These are phyloP conservation scores for Baronia brevicornis DNA, from an alignment of 2,888 invertebrate genomes.

Conservation along the genomic window DNA sequence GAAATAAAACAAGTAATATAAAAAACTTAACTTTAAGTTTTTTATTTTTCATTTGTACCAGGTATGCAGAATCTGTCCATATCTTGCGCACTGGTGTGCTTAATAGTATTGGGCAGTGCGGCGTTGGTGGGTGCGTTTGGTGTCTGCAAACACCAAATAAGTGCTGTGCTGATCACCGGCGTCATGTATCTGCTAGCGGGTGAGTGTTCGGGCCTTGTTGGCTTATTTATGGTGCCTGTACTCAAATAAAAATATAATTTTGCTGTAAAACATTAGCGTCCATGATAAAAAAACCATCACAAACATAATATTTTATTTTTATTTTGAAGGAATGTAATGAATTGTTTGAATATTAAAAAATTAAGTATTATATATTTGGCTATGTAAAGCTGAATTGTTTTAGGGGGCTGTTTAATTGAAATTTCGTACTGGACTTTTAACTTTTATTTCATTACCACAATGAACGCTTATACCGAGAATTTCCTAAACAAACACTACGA, in stretches of 20 bases:
- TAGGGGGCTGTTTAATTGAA: too few relatives aligned
- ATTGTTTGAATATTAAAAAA: too few relatives aligned
- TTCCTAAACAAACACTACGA: too few relatives aligned
- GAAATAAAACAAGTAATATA: not conserved
- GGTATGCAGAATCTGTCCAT: conserved; percentile 98
- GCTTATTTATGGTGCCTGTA: conserved; percentile 19
- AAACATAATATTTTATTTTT: too few relatives aligned
- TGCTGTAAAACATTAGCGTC: not conserved
- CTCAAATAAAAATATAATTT: conserved; percentile 3
- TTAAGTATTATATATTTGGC: too few relatives aligned
- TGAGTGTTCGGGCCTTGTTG: conserved; percentile 44
- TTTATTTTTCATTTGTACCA: conserved; percentile 39
- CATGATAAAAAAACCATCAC: too few relatives aligned
- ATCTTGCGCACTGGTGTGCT: conserved; percentile 93
- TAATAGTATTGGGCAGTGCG: conserved; percentile 91
- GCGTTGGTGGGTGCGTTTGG: conserved; percentile 93
- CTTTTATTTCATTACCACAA: too few relatives aligned
- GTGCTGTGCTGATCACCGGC: conserved; percentile 94
- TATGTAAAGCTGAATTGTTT: too few relatives aligned
- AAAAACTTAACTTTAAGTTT: not conserved
- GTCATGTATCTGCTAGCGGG: conserved; percentile 96
- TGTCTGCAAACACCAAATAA: conserved; percentile 92
- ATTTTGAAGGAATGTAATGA: too few relatives aligned
- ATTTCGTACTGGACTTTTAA: too few relatives aligned
- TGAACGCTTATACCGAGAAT: too few relatives aligned